Conservation (phyloP, 2,888 invertebrate species). For the Trichacis sp. region DNA sequence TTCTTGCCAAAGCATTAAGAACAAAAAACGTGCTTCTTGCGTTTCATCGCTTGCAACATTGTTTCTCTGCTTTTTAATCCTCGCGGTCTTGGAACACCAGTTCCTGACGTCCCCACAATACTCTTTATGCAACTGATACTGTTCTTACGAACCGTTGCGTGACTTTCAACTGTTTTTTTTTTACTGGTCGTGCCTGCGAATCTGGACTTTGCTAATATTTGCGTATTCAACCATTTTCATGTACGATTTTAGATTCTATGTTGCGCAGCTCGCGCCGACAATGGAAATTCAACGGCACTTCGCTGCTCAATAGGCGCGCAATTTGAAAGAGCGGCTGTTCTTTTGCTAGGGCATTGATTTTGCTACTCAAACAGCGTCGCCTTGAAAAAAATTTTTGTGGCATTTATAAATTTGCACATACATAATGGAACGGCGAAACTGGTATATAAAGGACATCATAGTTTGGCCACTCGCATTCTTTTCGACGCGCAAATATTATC, state of each 20-base stretch:
- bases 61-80: background rate
- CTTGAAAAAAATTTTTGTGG: background rate
- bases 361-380: constrained; percentile 1
- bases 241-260: background rate
- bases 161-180: constrained; percentile 6
- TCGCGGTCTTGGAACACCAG: background rate
- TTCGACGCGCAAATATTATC: background rate
- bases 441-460: background rate
- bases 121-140: constrained; percentile 2
- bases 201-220: constrained; percentile 1
- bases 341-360: constrained; percentile 7
- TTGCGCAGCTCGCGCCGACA: background rate
- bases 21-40: background rate
- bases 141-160: constrained; percentile 12
- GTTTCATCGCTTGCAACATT: background rate
- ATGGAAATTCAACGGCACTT: constrained; percentile 5
- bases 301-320: constrained; percentile 4
- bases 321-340: constrained; percentile 5
- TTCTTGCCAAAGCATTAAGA: background rate
- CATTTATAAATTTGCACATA: constrained; percentile 2
- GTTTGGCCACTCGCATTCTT: background rate
- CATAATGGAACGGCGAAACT: background rate
- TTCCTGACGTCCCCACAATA: constrained; percentile 6
- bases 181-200: background rate
- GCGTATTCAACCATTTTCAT: constrained; percentile 1